Base-by-base conservation (phyloP, 2,888 invertebrate genomes). In the Macrostomum cliftonense region DNA sequence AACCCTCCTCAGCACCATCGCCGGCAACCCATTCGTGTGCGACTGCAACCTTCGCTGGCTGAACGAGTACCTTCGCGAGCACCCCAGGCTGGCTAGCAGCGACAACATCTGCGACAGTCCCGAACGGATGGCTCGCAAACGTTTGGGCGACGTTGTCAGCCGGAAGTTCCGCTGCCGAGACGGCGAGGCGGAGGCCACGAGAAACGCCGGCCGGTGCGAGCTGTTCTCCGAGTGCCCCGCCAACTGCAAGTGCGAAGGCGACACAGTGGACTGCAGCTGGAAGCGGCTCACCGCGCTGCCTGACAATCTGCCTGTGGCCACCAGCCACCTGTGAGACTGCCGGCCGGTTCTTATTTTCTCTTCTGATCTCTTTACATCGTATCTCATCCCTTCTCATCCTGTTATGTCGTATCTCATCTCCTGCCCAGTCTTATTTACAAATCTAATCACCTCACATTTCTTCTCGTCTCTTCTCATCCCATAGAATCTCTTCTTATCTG, bases 41-140 rank as follows among this genome's bases (percentile, higher is more conserved):
- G 95, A 97, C 75, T 97, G 97, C 70, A 85, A 88, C 66, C 77
- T 97, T 50, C 81, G 83, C 56, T 97, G 97, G 97, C 75, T 97
- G 60, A 83, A 86, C 1, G 83, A 83, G 58, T 91, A 91, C 72
- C 78, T 97, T 43, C 59, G 63, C 39, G 39, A 36, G 12, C 45
- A 46, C 43, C 14, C 14, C 12, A 9, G 45, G 12, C 38, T n/a
- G 16, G 37, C 20, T 13, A 16, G 14, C 14, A 38, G 43, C 40
- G 47, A 50, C n/a, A 43, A 47, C 38, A 38, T 39, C 17, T 52
- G 53, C 40, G 46, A 37, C n/a, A 37, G 37, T n/a, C 53, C 53
- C 13, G 37, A 39, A 39, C 36, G 45, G 12, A 17, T 52, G 43
- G 53, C 53, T n/a, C 47, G 50, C 42, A 43, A 52, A 50, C 46